Evolutionary conservation across 2,113 vertebrate genomes (phyloP).

Genomic region (Catharus minimus): DNA sequence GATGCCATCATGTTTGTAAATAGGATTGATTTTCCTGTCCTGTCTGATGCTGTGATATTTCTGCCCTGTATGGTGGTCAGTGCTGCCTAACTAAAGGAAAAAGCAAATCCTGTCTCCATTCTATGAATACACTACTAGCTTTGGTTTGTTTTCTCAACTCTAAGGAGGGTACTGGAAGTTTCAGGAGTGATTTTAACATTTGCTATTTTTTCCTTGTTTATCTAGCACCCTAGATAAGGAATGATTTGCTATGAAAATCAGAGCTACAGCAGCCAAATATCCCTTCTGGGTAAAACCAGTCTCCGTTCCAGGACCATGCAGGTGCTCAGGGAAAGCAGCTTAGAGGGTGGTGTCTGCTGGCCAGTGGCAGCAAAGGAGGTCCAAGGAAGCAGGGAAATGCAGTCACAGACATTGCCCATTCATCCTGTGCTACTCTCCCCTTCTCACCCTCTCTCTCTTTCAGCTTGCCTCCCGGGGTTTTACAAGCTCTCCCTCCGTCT

Average conservation of each 20-base stretch:
- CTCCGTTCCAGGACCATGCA: neutral
- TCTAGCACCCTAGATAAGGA: neutral
- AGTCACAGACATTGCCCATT: accelerated
- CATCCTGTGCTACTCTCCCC: neutral
- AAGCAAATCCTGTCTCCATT: neutral
- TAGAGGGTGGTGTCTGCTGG: neutral
- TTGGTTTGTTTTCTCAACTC: neutral
- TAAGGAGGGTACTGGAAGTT: neutral
- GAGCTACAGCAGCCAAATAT: neutral
- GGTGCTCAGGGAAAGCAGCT: neutral
- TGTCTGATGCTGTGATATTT: neutral
- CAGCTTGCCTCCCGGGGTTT: constrained; percentile 89
- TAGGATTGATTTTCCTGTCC: constrained; percentile 17
- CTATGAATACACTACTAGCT: neutral
- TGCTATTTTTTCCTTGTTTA: neutral
- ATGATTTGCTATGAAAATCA: neutral
- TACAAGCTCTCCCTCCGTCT: constrained; percentile 91
- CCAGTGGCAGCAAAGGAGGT: neutral
- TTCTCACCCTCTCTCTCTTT: constrained; percentile 11
- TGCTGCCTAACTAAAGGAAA: neutral
- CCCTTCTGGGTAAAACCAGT: neutral
- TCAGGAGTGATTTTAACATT: neutral
- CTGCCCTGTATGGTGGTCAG: neutral
- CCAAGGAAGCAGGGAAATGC: neutral
- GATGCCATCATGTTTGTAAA: neutral